These are phyloP conservation scores for Cinara cedri DNA, from an alignment of 2,888 invertebrate genomes.

Conservation along the genomic window DNA sequence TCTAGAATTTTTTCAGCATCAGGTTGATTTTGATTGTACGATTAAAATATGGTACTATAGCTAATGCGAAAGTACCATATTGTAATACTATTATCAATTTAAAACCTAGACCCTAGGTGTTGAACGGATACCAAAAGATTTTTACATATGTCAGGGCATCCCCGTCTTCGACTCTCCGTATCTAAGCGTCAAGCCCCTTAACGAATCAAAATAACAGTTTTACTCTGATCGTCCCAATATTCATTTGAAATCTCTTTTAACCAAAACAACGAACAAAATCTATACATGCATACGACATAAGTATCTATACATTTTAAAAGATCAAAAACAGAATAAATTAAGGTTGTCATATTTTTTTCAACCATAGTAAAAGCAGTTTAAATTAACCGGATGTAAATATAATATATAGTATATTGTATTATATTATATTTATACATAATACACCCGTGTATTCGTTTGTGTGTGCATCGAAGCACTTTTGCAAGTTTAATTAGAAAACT, in stretches of 20 bases:
- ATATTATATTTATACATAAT: not conserved
- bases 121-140: too few species aligned
- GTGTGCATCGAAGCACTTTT: conserved; percentile 18
- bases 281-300: not conserved
- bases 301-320: not conserved
- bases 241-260: not conserved
- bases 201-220: conserved; percentile 3
- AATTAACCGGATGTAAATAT: conserved; percentile 18
- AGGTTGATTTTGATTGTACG: too few species aligned
- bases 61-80: too few species aligned
- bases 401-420: too few species aligned
- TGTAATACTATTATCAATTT: too few species aligned
- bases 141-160: too few species aligned
- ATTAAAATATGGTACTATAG: too few species aligned
- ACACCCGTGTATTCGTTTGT: not conserved
- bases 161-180: not conserved
- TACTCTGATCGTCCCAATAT: not conserved
- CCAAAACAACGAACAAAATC: not conserved
- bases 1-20: too few species aligned
- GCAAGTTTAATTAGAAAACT: conserved; percentile 54
- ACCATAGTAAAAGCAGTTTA: not conserved
- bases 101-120: too few species aligned
- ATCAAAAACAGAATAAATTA: not conserved
- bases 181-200: not conserved
- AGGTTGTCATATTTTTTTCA: not conserved